A percentile compares a stretch with the other conserved stretches of the same genome.
Evolutionary conservation across 30 jellyfish, hydroid and myxozoan species (phyloP).

Genomic region (Turritopsis rubra): DNA sequence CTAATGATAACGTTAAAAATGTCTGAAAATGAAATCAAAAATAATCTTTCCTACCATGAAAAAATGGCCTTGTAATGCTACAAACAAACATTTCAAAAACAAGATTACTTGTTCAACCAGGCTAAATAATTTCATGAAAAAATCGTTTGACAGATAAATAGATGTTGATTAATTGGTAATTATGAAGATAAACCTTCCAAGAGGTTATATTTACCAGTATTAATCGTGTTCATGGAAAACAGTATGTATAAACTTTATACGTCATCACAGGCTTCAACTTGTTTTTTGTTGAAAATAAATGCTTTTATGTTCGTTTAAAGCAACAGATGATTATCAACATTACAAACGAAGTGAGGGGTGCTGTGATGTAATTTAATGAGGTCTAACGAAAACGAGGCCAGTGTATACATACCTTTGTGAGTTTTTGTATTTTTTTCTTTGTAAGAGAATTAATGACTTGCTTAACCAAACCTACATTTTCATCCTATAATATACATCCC

Average conservation of each 20-base stretch:
- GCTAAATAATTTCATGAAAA: background rate
- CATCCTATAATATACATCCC: conserved; percentile 42
- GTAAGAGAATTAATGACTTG: conserved; percentile 78
- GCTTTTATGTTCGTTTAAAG: no score
- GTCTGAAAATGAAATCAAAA: conserved; percentile 39
- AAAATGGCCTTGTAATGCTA: background rate
- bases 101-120: no score
- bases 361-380: background rate
- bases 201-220: no score
- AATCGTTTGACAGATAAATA: background rate
- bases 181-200: no score
- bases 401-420: conserved; percentile 63
- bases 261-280: no score
- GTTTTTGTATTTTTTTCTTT: conserved; percentile 70
- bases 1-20: conserved; percentile 71
- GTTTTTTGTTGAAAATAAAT: no score
- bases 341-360: no score
- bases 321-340: no score
- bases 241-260: no score
- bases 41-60: no score
- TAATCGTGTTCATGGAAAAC: no score
- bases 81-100: background rate
- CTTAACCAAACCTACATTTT: conserved; percentile 86
- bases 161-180: no score
- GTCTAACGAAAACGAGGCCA: background rate